Conservation (phyloP, 2,888 invertebrate genomes). For the Stomorhina lunata region DNA sequence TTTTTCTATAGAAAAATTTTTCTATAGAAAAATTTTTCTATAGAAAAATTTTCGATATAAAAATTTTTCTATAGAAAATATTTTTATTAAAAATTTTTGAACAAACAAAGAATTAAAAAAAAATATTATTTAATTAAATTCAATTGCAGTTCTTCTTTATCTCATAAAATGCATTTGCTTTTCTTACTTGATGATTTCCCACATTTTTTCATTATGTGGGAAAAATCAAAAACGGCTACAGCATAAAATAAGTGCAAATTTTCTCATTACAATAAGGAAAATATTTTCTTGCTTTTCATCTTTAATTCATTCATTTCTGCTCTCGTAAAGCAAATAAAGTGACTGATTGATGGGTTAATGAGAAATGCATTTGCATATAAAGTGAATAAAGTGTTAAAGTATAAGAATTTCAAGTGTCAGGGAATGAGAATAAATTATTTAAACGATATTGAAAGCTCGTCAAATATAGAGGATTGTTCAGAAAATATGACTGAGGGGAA, state of each 20-base stretch:
- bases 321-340: background rate
- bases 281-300: background rate
- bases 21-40: too few species aligned
- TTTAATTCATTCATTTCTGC: background rate
- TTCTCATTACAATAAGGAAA: background rate
- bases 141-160: background rate
- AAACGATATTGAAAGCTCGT: too few species aligned
- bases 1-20: too few species aligned
- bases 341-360: background rate
- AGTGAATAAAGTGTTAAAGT: background rate
- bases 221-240: background rate
- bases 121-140: slow-evolving; percentile 42
- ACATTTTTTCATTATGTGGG: slow-evolving; percentile 19
- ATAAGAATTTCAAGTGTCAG: background rate
- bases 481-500: too few species aligned
- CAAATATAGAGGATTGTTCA: too few species aligned
- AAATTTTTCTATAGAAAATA: too few species aligned
- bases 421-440: background rate
- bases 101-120: too few species aligned
- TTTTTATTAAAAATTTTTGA: too few species aligned
- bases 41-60: too few species aligned
- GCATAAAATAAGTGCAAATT: background rate
- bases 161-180: background rate
- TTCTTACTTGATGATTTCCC: slow-evolving; percentile 2
- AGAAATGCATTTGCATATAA: background rate